These are phyloP conservation scores for Edolisoma coerulescens DNA, from an alignment of 2,113 vertebrate species.

Conservation along the genomic window DNA sequence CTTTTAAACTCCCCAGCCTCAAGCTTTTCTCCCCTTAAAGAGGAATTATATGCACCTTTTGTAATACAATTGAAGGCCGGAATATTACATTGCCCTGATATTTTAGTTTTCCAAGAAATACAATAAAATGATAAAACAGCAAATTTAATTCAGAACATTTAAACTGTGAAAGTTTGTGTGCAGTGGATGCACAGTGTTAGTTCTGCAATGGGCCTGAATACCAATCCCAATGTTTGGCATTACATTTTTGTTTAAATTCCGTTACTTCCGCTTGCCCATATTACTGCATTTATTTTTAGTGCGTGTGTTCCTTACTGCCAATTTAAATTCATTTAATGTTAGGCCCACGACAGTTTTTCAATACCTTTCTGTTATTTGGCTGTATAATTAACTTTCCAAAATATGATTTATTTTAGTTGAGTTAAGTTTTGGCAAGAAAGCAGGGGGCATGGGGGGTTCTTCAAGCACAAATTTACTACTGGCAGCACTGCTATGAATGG, in stretches of 20 bases:
- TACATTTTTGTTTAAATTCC: slow-evolving; percentile 45
- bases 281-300: slow-evolving; percentile 18
- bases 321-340: slow-evolving; percentile 50
- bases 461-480: slow-evolving; percentile 37
- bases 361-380: slow-evolving; percentile 59
- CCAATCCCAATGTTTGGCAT: not conserved
- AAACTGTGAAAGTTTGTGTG: not conserved
- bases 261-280: not conserved
- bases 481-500: not conserved
- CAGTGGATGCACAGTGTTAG: not conserved
- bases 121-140: not conserved
- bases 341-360: slow-evolving; percentile 28
- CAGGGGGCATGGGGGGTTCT: not conserved
- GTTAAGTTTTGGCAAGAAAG: slow-evolving; percentile 40
- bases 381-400: slow-evolving; percentile 55
- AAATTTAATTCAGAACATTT: not conserved
- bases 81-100: not conserved
- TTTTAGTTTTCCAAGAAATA: not conserved
- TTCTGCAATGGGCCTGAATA: not conserved
- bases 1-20: not conserved
- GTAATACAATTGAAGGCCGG: rapidly evolving
- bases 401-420: slow-evolving; percentile 52
- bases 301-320: not conserved
- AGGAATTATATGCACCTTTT: not conserved
- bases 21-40: not conserved